Conservation (phyloP, 1,140 invertebrate genomes). For the Hylaeus volcanicus region DNA sequence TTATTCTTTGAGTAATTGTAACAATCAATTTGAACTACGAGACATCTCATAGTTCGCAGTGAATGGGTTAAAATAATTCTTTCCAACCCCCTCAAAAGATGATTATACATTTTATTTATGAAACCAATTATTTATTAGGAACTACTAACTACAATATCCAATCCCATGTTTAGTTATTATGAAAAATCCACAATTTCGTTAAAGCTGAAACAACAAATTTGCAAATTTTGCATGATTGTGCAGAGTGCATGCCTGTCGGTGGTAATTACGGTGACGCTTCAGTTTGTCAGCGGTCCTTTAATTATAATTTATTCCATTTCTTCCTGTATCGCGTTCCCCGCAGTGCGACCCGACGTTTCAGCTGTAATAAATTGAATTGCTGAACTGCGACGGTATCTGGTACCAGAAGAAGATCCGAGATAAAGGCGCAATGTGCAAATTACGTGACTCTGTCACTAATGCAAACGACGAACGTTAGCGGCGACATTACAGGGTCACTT, state of each 20-base stretch:
- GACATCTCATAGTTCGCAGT: no score
- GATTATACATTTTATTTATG: no score
- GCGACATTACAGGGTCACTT: slow-evolving; percentile 41
- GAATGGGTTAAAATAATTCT: no score
- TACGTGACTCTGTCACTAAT: slow-evolving; percentile 34
- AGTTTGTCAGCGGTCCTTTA: background rate
- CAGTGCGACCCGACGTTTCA: background rate
- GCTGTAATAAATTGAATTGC: slow-evolving; percentile 23
- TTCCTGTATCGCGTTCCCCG: background rate
- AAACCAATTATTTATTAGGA: no score
- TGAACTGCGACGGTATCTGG: background rate
- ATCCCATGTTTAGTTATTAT: no score
- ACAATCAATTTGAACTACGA: no score
- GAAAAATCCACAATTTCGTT: no score
- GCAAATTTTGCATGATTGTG: no score
- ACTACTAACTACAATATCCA: no score
- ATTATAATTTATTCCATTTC: slow-evolving; percentile 4
- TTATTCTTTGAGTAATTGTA: no score
- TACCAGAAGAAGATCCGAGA: background rate
- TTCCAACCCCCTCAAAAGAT: no score
- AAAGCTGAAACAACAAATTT: no score
- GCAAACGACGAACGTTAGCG: slow-evolving; percentile 39
- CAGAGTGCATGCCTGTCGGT: background rate
- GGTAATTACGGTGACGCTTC: background rate
- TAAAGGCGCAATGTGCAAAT: slow-evolving; percentile 27